phyloP scores from a whole-genome alignment of 1,140 invertebrate species.

The Drosophila fuyamai region DNA sequence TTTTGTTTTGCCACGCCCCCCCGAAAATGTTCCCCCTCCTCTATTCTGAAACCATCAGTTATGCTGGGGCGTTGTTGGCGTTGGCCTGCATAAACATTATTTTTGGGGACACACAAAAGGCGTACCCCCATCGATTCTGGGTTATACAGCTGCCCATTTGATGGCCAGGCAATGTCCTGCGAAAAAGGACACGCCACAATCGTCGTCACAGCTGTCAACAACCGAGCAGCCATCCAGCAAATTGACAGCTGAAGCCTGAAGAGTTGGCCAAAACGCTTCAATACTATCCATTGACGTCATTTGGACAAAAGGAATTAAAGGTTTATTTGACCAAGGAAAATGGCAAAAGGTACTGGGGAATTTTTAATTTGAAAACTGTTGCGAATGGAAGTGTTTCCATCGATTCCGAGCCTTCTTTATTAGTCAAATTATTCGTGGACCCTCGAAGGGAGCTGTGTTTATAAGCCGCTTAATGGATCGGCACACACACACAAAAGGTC shows the following conservation, averaged over 20 bases:
- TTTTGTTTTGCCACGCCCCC: slow-evolving; percentile 59
- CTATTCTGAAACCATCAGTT: slow-evolving; percentile 14
- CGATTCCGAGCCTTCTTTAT: slow-evolving; percentile 27
- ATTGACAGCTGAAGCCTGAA: slow-evolving; percentile 43
- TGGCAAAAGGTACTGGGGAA: slow-evolving; percentile 1
- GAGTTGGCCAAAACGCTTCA: slow-evolving; percentile 10
- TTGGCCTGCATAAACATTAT: slow-evolving; percentile 58
- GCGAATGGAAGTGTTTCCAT: slow-evolving; percentile 33
- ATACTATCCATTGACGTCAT: slow-evolving; percentile 50
- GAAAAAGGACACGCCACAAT: slow-evolving; percentile 43
- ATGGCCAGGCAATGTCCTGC: slow-evolving; percentile 45
- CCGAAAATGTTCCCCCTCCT: neutral
- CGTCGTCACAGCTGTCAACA: slow-evolving; percentile 56
- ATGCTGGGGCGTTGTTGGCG: slow-evolving; percentile 18
- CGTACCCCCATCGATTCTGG: slow-evolving; percentile 23
- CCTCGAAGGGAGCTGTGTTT: slow-evolving; percentile 38
- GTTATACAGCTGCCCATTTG: slow-evolving; percentile 23
- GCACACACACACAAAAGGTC: slow-evolving; percentile 75
- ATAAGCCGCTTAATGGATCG: slow-evolving; percentile 77
- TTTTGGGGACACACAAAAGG: slow-evolving; percentile 58
- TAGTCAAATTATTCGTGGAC: slow-evolving; percentile 73
- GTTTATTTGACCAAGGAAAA: neutral
- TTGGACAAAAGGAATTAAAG: slow-evolving; percentile 10
- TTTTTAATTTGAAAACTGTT: slow-evolving; percentile 58
- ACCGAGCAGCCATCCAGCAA: slow-evolving; percentile 25